These are phyloP conservation scores for Diplazon laetatorius DNA, from an alignment of 2,888 invertebrate genomes.

Conservation along the genomic window DNA sequence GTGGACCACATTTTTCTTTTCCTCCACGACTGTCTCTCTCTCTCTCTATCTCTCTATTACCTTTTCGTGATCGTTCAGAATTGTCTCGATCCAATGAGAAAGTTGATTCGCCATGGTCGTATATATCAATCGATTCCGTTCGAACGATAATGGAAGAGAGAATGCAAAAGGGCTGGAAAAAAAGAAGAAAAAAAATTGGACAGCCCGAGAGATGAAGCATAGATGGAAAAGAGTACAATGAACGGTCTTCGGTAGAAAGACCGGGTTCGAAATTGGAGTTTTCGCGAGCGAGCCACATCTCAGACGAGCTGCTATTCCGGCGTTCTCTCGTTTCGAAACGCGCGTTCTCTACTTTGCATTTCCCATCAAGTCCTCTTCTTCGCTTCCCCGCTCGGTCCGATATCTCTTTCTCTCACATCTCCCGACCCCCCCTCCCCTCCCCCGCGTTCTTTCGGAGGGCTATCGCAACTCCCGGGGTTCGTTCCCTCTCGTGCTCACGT, in stretches of 20 bases:
- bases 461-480: too few relatives aligned
- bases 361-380: constrained; percentile 55
- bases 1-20: background rate
- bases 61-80: background rate
- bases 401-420: constrained; percentile 11
- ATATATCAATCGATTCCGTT: constrained; percentile 1
- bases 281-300: constrained; percentile 32
- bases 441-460: too few relatives aligned
- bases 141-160: background rate
- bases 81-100: constrained; percentile 4
- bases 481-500: constrained; percentile 38
- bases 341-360: constrained; percentile 64
- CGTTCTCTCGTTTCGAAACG: constrained; percentile 16
- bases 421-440: too few relatives aligned
- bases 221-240: constrained; percentile 12
- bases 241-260: constrained; percentile 24
- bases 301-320: constrained; percentile 48
- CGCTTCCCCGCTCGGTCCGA: constrained; percentile 27
- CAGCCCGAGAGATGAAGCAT: too few relatives aligned
- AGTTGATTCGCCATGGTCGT: background rate
- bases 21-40: too few relatives aligned
- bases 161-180: too few relatives aligned
- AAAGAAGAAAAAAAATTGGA: too few relatives aligned
- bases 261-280: constrained; percentile 31
- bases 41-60: too few relatives aligned